Percentiles rank a stretch among this genome's conserved stretches.
Conservation (phyloP, 2,797 vertebrate species). For the Diglossa cyanea region DNA sequence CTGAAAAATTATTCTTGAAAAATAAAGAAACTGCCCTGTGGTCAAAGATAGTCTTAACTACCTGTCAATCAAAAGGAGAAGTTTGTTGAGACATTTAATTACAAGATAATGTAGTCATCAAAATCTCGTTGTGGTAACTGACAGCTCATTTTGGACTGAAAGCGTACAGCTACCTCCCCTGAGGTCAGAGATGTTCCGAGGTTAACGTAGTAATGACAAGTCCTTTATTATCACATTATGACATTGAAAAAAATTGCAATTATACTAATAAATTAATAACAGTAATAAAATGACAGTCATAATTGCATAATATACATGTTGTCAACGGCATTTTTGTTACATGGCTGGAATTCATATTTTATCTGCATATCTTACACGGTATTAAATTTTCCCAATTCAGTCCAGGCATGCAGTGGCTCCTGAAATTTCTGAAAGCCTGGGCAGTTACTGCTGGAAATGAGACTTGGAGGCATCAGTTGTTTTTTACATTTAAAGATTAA, state of each 20-base stretch:
- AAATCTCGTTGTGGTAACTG: constrained; percentile 81
- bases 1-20: constrained; percentile 74
- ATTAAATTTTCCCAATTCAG: constrained; percentile 58
- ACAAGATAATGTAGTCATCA: constrained; percentile 83
- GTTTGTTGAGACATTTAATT: constrained; percentile 89
- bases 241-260: constrained; percentile 81
- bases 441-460: background rate
- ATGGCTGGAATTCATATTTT: constrained; percentile 78
- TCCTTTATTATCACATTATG: constrained; percentile 84
- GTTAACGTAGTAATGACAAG: constrained; percentile 85
- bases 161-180: constrained; percentile 74
- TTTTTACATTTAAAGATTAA: background rate
- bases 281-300: constrained; percentile 85
- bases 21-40: constrained; percentile 81
- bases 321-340: constrained; percentile 80
- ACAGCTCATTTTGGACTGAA: constrained; percentile 84
- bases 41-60: constrained; percentile 84
- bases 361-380: constrained; percentile 66
- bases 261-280: constrained; percentile 86
- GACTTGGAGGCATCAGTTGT: background rate
- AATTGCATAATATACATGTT: constrained; percentile 85
- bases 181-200: constrained; percentile 80
- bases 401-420: constrained; percentile 8
- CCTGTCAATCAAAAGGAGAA: constrained; percentile 84
- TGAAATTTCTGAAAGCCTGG: constrained; percentile 29